Evolutionary conservation across 1,140 invertebrate species (phyloP).

Genomic region (Liolophura sinensis): DNA sequence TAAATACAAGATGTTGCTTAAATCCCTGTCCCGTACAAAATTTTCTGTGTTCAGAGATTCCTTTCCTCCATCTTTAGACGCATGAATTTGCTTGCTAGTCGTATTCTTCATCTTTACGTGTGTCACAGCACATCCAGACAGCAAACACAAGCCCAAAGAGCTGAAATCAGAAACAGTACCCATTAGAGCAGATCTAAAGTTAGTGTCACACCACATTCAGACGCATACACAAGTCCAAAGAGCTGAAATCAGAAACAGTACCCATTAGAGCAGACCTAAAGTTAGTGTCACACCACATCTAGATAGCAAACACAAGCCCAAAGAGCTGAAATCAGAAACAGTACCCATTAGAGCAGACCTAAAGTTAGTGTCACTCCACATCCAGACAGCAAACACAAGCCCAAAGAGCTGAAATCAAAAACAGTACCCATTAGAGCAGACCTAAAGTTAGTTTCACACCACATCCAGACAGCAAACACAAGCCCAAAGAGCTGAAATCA

Average conservation of each 20-base stretch:
- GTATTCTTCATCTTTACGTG: constrained; percentile 31
- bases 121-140: constrained; percentile 54
- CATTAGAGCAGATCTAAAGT: neutral
- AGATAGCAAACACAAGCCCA: neutral
- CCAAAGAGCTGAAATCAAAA: neutral
- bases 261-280: too few species aligned
- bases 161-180: constrained; percentile 22
- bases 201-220: neutral
- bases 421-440: neutral
- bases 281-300: too few species aligned
- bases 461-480: too few species aligned
- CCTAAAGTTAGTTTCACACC: too few species aligned
- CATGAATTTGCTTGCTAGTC: constrained; percentile 1
- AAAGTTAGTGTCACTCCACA: neutral
- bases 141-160: constrained; percentile 39
- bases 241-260: too few species aligned
- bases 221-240: too few species aligned
- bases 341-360: neutral
- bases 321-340: neutral
- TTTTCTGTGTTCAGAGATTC: constrained; percentile 8
- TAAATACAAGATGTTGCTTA: neutral
- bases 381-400: neutral
- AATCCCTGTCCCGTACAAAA: neutral
- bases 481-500: too few species aligned
- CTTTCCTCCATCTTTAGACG: constrained; percentile 6